Base-by-base conservation (phyloP, 2,888 invertebrate genomes). In the Ashinkailepas kermadecensis region DNA sequence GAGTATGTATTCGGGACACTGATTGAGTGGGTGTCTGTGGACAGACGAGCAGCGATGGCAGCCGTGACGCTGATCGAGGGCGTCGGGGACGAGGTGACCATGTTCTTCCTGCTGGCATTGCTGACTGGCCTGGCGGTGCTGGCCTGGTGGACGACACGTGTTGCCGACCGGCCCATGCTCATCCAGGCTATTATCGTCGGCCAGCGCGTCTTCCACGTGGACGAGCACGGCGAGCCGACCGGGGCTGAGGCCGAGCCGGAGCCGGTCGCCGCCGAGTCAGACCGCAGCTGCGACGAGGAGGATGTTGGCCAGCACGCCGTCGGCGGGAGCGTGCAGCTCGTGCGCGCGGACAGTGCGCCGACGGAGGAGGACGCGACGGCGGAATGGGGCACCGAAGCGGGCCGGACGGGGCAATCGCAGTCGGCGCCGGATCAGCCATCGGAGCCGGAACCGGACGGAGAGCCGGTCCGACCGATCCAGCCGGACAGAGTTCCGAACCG, bases 71-170 rank as follows among this genome's bases (percentile, higher is more conserved):
- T 94, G 86, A 93, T 94, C 85, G 94, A 94, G 87, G 94, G 94
- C 80, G 90, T 95, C 82, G 94, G 94, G 56, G 94, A 94, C 88
- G 95, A 95, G 89, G 94, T 95, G 83, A 91, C 92, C 80, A 91
- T 94, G 86, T 92, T 91, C 86, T 92, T 91, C 86, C 89, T 92
- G 81, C 88, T 90, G 56, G 88, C 93, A 82, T 86, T 92, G 57
- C 86, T 91, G 62, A 84, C 91, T 7, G 86, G 88, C 25, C 85
- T 92, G 25, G 87, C 87, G 2, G 90, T 91, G 84, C 88, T 93
- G 81, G 91, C 94, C 81, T 95, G 95, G 90, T 91, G 92, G 89
- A 94, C 94, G 84, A 95, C 95, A 1, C 92, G 91, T 83, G 93
- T 93, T 82, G 89, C 91, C 0, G 91, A 92, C 78, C 91, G 91